A percentile compares a stretch with the other conserved stretches of the same genome.
Conservation (phyloP, 2,113 vertebrate species). For the Microcebus murinus region DNA sequence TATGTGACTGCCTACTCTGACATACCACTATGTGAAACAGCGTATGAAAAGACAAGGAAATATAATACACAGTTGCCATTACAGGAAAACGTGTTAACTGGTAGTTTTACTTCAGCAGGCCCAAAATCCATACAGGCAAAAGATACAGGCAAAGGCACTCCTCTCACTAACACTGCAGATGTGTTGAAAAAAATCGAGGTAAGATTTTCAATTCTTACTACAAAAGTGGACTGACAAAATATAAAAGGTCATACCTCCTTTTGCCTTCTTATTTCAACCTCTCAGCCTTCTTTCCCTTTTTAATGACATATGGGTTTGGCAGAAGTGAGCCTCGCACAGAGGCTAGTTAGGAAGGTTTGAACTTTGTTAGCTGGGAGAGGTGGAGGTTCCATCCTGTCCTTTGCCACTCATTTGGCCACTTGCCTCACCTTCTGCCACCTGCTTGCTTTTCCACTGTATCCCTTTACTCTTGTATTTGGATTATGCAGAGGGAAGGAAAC, state of each 20-base stretch:
- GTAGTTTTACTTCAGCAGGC: constrained; percentile 55
- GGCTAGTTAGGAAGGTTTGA: background rate
- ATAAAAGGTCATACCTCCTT: background rate
- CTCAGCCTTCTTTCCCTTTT: background rate
- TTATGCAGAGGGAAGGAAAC: background rate
- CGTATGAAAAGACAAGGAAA: background rate
- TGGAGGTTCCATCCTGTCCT: background rate
- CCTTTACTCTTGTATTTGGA: background rate
- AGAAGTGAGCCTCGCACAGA: background rate
- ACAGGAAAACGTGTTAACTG: constrained; percentile 22
- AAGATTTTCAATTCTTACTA: constrained; percentile 14
- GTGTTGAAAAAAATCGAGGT: constrained; percentile 80
- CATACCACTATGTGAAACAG: background rate
- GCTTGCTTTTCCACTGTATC: background rate
- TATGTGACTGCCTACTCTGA: background rate
- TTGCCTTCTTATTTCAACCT: background rate
- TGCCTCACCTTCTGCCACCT: background rate
- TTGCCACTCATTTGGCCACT: background rate
- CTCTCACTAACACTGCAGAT: constrained; percentile 61
- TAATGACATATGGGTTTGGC: background rate
- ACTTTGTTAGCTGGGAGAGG: too few relatives aligned
- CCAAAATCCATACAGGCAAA: constrained; percentile 41
- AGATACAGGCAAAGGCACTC: constrained; percentile 5
- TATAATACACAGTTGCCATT: background rate
- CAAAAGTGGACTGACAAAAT: background rate